A percentile compares a stretch with the other conserved stretches of the same genome.
Evolutionary conservation across 2,888 invertebrate genomes (phyloP).

Genomic region (Noctua janthe): DNA sequence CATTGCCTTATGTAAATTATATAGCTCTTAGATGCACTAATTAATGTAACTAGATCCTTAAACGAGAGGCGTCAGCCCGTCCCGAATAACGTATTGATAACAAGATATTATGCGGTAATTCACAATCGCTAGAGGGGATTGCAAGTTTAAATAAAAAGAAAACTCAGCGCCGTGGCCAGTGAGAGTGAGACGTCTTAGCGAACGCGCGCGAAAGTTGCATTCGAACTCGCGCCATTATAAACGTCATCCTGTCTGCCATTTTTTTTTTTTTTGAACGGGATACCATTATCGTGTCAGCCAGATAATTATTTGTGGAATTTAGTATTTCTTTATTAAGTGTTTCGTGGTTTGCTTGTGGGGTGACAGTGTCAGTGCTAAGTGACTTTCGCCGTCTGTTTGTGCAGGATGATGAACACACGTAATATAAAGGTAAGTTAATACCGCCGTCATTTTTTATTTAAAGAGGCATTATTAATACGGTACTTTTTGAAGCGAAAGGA

Average conservation of each 20-base stretch:
- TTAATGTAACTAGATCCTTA: constrained; percentile 42
- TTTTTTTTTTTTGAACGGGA: constrained; percentile 51
- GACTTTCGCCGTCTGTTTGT: constrained; percentile 81
- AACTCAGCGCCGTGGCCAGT: constrained; percentile 79
- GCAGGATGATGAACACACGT: constrained; percentile 83
- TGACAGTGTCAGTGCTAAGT: constrained; percentile 80
- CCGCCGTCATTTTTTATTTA: constrained; percentile 7
- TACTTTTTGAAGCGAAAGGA: neutral
- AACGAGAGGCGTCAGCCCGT: constrained; percentile 58
- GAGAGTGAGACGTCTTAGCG: constrained; percentile 85
- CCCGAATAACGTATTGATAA: constrained; percentile 82
- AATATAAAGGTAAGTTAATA: constrained; percentile 80
- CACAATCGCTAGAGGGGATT: constrained; percentile 84
- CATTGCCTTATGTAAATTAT: constrained; percentile 4
- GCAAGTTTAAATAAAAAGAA: constrained; percentile 86
- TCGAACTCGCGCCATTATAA: constrained; percentile 76
- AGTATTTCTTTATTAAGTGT: constrained; percentile 61
- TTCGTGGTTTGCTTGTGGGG: constrained; percentile 73
- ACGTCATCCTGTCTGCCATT: constrained; percentile 57
- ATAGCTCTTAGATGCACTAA: constrained; percentile 14
- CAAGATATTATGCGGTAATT: constrained; percentile 82
- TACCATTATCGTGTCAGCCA: constrained; percentile 42
- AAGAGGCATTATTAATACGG: neutral
- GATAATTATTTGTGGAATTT: constrained; percentile 64
- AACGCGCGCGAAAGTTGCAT: constrained; percentile 81